Evolutionary conservation across 64 coral and sea anemone species (phyloP).

Genomic region (Porites australiensis): DNA sequence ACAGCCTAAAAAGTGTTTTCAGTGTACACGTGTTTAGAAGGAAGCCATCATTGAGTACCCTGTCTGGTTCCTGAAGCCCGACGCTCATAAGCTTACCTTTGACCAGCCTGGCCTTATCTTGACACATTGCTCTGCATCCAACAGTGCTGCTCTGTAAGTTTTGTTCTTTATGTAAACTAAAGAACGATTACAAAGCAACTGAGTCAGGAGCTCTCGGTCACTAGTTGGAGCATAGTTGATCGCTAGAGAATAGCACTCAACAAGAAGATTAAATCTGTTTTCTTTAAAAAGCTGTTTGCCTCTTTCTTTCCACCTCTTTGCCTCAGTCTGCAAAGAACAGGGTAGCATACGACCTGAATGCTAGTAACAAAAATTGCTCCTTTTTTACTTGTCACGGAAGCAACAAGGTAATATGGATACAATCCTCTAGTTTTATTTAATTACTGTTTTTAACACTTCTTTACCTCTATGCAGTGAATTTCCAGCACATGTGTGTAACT

Average conservation of each 20-base stretch:
- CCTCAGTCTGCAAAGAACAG: constrained; percentile 22
- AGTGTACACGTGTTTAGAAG: too few relatives aligned
- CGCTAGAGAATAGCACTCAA: constrained; percentile 61
- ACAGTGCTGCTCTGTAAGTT: constrained; percentile 2
- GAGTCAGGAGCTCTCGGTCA: constrained; percentile 43
- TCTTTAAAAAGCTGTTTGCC: constrained; percentile 52
- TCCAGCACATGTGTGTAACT: too few relatives aligned
- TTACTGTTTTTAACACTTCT: too few relatives aligned
- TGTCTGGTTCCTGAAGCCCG: too few relatives aligned
- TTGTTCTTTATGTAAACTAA: constrained; percentile 46
- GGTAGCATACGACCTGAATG: too few relatives aligned
- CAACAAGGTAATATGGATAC: too few relatives aligned
- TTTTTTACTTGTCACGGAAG: too few relatives aligned
- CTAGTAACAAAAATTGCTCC: too few relatives aligned
- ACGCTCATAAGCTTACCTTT: constrained; percentile 7
- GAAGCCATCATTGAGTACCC: too few relatives aligned
- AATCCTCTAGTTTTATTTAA: too few relatives aligned
- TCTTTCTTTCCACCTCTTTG: constrained; percentile 68
- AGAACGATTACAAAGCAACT: constrained; percentile 59
- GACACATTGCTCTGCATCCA: constrained; percentile 64
- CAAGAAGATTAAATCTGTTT: constrained; percentile 35
- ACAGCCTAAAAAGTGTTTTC: too few relatives aligned
- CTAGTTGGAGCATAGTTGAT: constrained; percentile 50
- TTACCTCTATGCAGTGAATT: too few relatives aligned
- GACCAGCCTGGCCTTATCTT: constrained; percentile 41